Conservation (phyloP, 2,113 vertebrate species). For the Laticauda colubrina region DNA sequence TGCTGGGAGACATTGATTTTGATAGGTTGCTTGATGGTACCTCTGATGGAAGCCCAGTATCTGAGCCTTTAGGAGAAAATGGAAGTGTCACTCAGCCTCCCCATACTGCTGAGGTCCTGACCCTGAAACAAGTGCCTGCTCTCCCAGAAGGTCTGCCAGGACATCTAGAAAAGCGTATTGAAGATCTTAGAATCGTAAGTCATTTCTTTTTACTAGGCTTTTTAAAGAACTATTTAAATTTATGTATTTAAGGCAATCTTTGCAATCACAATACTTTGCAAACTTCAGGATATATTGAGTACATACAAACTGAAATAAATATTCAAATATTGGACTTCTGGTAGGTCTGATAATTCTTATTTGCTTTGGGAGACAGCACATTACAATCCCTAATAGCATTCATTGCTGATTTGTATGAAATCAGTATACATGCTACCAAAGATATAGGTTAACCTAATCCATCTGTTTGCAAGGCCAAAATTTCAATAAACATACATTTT, state of each 20-base stretch:
- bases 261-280: not conserved
- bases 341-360: not conserved
- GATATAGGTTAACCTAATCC: not conserved
- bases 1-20: constrained; percentile 93
- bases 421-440: not conserved
- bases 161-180: constrained; percentile 89
- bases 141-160: constrained; percentile 86
- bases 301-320: not conserved
- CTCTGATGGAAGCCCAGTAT: constrained; percentile 80
- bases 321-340: not conserved
- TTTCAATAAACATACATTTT: not conserved
- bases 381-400: not conserved
- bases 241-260: not conserved
- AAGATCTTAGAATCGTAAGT: constrained; percentile 90
- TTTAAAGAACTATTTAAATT: not conserved
- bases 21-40: constrained; percentile 87
- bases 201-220: constrained; percentile 12
- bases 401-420: not conserved
- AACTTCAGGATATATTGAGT: not conserved
- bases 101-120: constrained; percentile 66
- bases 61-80: constrained; percentile 84
- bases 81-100: constrained; percentile 72
- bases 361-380: not conserved
- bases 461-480: not conserved
- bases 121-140: constrained; percentile 77